Base-by-base conservation (phyloP, 2,888 invertebrate species). In the Homarus gammarus region DNA sequence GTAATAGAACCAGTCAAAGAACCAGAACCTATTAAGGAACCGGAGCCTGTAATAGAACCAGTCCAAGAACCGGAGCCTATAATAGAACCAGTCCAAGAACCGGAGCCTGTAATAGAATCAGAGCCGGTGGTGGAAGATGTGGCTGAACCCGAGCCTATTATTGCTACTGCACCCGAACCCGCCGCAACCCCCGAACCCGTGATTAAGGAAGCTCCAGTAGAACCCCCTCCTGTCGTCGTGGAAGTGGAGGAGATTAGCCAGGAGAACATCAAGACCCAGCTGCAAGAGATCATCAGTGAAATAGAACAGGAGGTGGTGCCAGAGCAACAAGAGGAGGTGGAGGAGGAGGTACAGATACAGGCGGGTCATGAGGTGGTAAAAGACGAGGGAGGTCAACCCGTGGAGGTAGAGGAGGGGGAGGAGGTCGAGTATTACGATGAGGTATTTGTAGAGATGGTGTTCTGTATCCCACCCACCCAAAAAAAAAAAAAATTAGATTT, bases 351-450 rank as follows among this genome's bases (percentile, higher is more conserved):
- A 12, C 38, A 22, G 73, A 36, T 18, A 38, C 70, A 70, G 51
- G 72, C 56, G 33, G n/a, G n/a, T n/a, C n/a, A n/a, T n/a, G n/a
- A n/a, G 61, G 2, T 56, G 56, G 36, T 44, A 38, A 27, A 27
- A 3, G 75, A 61, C 15, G 64, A 70, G 82, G 83, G 64, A 64
- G 81, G 27, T 27, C 61, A 61, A 61, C 81, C 87, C 49, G 73
- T 82, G 81, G 87, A 64, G 75, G 83, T 64, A 44, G 64, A 49
- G 73, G 68, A 77, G 77, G 36, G 49, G 83, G 88, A 89, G 70
- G 88, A 89, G 70, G 68, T 79, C 70, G 88, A 89, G 70, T 89
- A 89, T 68, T 89, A 89, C 49, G 88, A 89, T 78, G 88, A 89
- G 88, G 88, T 89, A 89, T 89, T 89, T 89, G 15, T 75, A 31